Conservation (phyloP, 1,140 invertebrate genomes). For the Calliopsis andreniformis region DNA sequence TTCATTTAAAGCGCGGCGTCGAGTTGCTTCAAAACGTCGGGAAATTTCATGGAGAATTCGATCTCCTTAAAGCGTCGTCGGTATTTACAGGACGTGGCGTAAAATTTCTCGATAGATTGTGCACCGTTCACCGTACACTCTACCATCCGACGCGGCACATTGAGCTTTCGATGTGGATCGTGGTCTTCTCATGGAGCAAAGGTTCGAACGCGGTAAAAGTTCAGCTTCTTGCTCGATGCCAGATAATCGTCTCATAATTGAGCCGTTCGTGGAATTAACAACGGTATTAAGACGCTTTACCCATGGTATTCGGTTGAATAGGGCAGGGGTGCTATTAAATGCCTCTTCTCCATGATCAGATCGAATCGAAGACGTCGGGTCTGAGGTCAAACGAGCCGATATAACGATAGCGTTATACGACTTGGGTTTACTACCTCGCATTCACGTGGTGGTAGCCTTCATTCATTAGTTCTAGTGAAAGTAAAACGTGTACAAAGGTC, state of each 20-base stretch:
- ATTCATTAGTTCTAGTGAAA: not conserved
- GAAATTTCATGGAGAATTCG: too few relatives aligned
- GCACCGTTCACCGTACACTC: not conserved
- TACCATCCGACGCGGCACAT: slow-evolving; percentile 19
- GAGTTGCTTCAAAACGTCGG: too few relatives aligned
- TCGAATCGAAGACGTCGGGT: not conserved
- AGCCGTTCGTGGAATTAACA: slow-evolving; percentile 15
- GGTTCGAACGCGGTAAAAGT: slow-evolving; percentile 4
- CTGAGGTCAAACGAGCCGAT: too few relatives aligned
- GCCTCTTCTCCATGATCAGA: not conserved
- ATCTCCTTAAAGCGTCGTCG: not conserved
- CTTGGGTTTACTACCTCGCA: not conserved
- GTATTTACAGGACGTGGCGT: slow-evolving; percentile 17
- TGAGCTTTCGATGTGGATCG: slow-evolving; percentile 11
- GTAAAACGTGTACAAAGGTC: not conserved
- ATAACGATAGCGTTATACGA: not conserved
- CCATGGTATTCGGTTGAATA: not conserved
- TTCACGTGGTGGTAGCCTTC: not conserved
- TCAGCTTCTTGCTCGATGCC: not conserved
- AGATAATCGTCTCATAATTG: slow-evolving; percentile 8
- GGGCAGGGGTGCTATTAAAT: not conserved
- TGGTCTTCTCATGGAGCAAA: not conserved
- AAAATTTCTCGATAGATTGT: slow-evolving; percentile 20
- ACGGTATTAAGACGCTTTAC: not conserved
- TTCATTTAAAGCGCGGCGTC: not conserved